phyloP scores from a whole-genome alignment of 2,888 invertebrate species.

The Clivina fossor region DNA sequence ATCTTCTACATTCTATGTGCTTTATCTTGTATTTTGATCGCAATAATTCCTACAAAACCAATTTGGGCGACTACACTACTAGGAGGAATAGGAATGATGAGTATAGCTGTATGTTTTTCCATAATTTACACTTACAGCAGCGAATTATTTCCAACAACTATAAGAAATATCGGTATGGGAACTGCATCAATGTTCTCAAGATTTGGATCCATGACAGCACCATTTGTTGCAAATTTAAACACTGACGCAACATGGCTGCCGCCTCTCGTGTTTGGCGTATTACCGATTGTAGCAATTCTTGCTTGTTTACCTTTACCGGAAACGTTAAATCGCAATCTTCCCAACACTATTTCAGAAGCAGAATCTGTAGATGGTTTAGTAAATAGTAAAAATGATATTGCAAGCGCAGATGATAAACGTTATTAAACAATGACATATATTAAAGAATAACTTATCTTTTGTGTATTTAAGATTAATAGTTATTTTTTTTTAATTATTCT shows the following conservation, averaged over 20 bases:
- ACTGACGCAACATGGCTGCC: constrained; percentile 61
- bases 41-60: constrained; percentile 61
- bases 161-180: constrained; percentile 85
- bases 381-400: no score
- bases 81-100: constrained; percentile 72
- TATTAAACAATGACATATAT: no score
- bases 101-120: constrained; percentile 81
- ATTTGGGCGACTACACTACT: constrained; percentile 57
- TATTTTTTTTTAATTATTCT: no score
- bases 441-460: no score
- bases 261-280: constrained; percentile 70
- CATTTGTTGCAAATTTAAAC: constrained; percentile 66
- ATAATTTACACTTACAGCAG: constrained; percentile 87
- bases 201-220: constrained; percentile 83
- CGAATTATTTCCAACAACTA: constrained; percentile 86
- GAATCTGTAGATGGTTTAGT: no score
- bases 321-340: constrained; percentile 72
- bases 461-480: no score
- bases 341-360: constrained; percentile 80
- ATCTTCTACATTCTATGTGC: constrained; percentile 66
- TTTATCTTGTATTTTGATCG: constrained; percentile 62
- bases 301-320: constrained; percentile 73
- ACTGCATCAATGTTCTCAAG: constrained; percentile 82
- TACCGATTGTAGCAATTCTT: constrained; percentile 66
- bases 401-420: no score